Percentiles rank a stretch among this genome's conserved stretches.
phyloP scores from a whole-genome alignment of 2,888 invertebrate species.

The Nomada ruficornis region DNA sequence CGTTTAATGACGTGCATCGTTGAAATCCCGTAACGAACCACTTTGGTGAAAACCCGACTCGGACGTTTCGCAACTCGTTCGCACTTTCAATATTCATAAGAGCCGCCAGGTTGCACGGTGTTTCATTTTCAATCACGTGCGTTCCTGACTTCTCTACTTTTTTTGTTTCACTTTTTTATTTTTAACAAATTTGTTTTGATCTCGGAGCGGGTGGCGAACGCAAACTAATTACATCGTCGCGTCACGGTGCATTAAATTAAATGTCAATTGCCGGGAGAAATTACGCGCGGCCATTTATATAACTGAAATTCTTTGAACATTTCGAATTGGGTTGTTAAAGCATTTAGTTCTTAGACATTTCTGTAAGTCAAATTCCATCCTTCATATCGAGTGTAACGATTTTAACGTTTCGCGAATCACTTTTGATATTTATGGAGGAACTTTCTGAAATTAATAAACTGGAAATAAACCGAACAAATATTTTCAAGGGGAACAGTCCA shows the following conservation, averaged over 20 bases:
- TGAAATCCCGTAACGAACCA: slow-evolving; percentile 35
- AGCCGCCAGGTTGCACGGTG: background rate
- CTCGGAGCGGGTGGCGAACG: background rate
- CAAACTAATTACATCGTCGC: slow-evolving; percentile 14
- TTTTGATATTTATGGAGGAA: no score
- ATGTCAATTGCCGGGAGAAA: background rate
- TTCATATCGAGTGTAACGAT: no score
- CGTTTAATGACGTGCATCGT: slow-evolving; percentile 45
- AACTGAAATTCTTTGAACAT: background rate
- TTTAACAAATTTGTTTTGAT: background rate
- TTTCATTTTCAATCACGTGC: background rate
- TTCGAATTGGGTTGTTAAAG: background rate
- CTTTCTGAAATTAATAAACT: no score
- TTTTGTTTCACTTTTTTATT: background rate
- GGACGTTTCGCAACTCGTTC: slow-evolving; percentile 17
- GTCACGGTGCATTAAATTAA: background rate
- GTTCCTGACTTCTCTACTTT: no score
- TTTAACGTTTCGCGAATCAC: background rate
- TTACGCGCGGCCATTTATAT: background rate
- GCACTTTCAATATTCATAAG: slow-evolving; percentile 25
- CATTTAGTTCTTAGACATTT: background rate
- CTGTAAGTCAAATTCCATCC: background rate
- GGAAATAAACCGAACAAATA: no score
- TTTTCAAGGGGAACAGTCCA: no score
- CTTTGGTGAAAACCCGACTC: background rate